A percentile compares a stretch with the other conserved stretches of the same genome.
Conservation (phyloP, 37 sponge, comb jelly and placozoan genomes). For the Beroe forskalii region DNA sequence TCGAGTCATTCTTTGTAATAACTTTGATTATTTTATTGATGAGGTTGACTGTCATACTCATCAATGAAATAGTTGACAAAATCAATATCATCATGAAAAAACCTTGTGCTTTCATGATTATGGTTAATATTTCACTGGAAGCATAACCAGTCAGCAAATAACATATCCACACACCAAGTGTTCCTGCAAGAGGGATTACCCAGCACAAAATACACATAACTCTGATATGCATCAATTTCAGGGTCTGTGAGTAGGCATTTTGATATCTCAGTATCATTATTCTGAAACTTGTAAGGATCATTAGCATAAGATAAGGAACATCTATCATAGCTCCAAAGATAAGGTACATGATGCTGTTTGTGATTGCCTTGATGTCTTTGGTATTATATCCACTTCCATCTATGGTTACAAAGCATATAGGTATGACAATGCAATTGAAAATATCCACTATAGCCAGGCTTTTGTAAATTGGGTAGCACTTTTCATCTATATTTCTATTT, state of each 20-base stretch:
- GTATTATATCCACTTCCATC: not conserved
- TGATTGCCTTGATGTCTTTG: not conserved
- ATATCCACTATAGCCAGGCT: conserved; percentile 20
- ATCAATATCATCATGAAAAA: not conserved
- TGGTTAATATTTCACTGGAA: not conserved
- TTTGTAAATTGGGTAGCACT: not conserved
- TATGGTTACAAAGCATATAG: not conserved
- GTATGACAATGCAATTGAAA: conserved; percentile 6
- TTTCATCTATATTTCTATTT: conserved; percentile 15
- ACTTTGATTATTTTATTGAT: not conserved
- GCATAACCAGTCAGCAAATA: not conserved
- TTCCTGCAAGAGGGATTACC: not conserved
- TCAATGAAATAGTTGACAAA: not conserved
- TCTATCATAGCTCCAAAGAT: not conserved
- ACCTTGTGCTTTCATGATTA: conserved; percentile 5
- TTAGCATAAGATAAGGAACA: not conserved
- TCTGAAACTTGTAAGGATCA: not conserved
- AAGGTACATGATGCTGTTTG: conserved; percentile 1
- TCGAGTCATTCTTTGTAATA: too few species aligned
- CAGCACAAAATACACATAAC: not conserved
- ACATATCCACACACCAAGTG: not conserved
- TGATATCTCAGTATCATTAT: conserved; percentile 22
- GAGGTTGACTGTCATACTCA: not conserved
- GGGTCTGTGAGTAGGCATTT: not conserved
- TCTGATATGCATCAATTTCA: not conserved